A percentile compares a stretch with the other conserved stretches of the same genome.
Conservation (phyloP, 1,140 invertebrate genomes). For the Bombus pascuorum region DNA sequence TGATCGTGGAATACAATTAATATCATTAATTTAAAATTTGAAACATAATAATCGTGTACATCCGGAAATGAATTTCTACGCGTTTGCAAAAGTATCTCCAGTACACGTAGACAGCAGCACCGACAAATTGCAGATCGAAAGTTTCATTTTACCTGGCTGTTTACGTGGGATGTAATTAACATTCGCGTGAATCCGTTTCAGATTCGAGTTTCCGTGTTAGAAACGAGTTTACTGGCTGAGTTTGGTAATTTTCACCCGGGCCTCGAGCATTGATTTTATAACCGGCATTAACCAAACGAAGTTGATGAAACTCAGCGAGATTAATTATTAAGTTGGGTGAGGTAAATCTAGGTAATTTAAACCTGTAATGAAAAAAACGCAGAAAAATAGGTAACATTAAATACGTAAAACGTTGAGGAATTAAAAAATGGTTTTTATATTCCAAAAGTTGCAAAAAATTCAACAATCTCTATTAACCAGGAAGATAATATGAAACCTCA, state of each 20-base stretch:
- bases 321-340: neutral
- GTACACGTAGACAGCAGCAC: too few species aligned
- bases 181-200: neutral
- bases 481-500: too few species aligned
- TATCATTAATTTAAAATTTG: too few species aligned
- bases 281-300: neutral
- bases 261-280: neutral
- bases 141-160: slow-evolving; percentile 15
- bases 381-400: neutral
- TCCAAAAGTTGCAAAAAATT: too few species aligned
- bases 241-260: neutral
- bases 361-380: neutral
- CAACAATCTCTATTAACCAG: too few species aligned
- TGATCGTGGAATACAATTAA: too few species aligned
- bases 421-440: too few species aligned
- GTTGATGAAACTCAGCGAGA: slow-evolving; percentile 18
- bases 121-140: slow-evolving; percentile 21
- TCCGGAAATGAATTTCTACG: neutral
- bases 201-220: neutral
- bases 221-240: too few species aligned
- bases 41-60: too few species aligned
- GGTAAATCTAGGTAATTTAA: neutral
- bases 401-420: too few species aligned
- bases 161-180: slow-evolving; percentile 28
- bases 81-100: neutral